A percentile compares a stretch with the other conserved stretches of the same genome.
Conservation (phyloP, 2,113 vertebrate genomes). For the Hippoglossus stenolepis region DNA sequence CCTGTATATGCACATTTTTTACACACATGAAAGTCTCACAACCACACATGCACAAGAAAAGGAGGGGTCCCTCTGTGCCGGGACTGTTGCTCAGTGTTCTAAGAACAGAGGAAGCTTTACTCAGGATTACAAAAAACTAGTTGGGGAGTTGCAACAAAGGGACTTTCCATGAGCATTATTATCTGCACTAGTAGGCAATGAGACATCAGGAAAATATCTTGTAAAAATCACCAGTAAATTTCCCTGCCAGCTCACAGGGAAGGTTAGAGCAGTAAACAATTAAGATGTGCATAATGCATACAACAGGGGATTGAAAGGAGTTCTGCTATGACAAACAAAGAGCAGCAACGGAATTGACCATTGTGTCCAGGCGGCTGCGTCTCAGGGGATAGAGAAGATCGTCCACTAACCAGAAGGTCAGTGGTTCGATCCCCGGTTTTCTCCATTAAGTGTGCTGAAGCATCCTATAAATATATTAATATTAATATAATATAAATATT, state of each 20-base stretch:
- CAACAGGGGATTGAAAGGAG: neutral
- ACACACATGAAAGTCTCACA: neutral
- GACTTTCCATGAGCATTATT: conserved; percentile 57
- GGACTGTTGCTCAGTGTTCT: conserved; percentile 41
- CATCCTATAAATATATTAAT: no score
- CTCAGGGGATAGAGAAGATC: no score
- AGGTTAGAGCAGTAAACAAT: neutral
- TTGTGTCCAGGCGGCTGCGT: neutral
- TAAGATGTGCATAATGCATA: neutral
- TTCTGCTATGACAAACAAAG: neutral
- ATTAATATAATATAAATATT: neutral
- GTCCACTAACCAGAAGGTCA: neutral
- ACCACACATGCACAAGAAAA: neutral
- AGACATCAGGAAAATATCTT: neutral
- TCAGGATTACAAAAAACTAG: conserved; percentile 16
- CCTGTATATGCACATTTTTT: neutral
- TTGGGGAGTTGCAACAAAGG: conserved; percentile 37
- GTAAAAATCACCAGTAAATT: conserved; percentile 22
- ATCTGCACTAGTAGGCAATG: conserved; percentile 7
- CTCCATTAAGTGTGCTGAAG: neutral
- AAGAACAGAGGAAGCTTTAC: conserved; percentile 67
- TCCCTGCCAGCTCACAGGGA: neutral
- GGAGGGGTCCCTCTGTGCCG: neutral
- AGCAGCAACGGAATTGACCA: conserved; percentile 2
- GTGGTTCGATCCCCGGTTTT: neutral